Evolutionary conservation across 2,888 invertebrate species (phyloP).

Genomic region (Aporophyla nigra): DNA sequence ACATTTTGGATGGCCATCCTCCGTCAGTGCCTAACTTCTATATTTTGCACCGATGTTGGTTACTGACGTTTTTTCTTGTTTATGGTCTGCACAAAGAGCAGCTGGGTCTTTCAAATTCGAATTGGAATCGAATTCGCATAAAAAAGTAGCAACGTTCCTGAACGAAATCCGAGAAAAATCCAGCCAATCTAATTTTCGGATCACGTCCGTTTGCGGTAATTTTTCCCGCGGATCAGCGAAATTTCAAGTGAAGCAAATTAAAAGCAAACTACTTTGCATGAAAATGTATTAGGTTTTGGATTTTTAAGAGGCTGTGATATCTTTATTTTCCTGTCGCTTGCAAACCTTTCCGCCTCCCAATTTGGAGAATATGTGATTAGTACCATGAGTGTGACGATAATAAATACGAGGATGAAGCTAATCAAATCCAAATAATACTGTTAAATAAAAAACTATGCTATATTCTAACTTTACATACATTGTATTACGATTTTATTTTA

Average conservation of each 20-base stretch:
- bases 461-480: too few species aligned
- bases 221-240: conserved; percentile 49
- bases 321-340: conserved; percentile 28
- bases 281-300: conserved; percentile 52
- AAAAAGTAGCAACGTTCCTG: conserved; percentile 18
- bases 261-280: conserved; percentile 58
- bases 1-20: neutral
- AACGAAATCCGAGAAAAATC: conserved; percentile 7
- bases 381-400: neutral
- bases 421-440: too few species aligned
- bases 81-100: neutral
- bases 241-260: conserved; percentile 56
- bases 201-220: conserved; percentile 55
- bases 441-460: too few species aligned
- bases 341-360: neutral
- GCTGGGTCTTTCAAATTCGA: conserved; percentile 15
- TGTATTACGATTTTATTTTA: too few species aligned
- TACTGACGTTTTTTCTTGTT: neutral
- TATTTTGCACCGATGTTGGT: neutral
- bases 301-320: conserved; percentile 42
- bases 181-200: conserved; percentile 39
- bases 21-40: neutral
- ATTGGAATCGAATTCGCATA: conserved; percentile 25
- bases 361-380: neutral
- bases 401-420: neutral